phyloP scores from a whole-genome alignment of 2,888 invertebrate genomes.

The Acronicta aceris region DNA sequence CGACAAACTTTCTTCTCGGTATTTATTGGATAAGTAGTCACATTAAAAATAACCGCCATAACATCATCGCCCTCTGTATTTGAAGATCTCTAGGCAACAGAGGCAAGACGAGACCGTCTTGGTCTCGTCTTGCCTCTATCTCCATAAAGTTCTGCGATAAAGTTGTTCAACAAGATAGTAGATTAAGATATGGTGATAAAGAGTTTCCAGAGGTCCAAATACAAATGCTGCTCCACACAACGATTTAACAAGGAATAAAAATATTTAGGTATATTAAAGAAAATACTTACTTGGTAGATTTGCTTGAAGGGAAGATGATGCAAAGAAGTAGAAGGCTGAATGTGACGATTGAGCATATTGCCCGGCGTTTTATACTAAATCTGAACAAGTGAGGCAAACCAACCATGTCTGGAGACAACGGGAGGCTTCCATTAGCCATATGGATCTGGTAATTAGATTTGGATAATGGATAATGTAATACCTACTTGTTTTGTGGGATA shows the following conservation, averaged over 20 bases:
- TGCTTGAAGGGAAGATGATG: conserved; percentile 52
- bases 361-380: conserved; percentile 73
- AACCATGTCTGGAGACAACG: conserved; percentile 70
- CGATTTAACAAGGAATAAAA: neutral
- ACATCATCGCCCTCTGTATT: too few relatives aligned
- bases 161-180: too few relatives aligned
- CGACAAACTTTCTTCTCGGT: too few relatives aligned
- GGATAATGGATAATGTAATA: conserved; percentile 17
- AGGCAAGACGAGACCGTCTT: too few relatives aligned
- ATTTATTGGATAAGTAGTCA: too few relatives aligned
- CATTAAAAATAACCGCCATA: too few relatives aligned
- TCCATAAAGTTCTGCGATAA: too few relatives aligned
- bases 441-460: conserved; percentile 66
- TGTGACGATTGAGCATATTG: conserved; percentile 60
- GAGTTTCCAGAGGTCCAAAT: too few relatives aligned
- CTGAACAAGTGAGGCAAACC: conserved; percentile 62
- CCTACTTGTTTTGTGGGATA: neutral
- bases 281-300: conserved; percentile 62
- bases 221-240: neutral
- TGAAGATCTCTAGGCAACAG: too few relatives aligned
- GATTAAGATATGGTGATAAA: too few relatives aligned
- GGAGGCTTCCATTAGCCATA: conserved; percentile 71
- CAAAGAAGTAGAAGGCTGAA: conserved; percentile 54
- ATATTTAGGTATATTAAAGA: neutral
- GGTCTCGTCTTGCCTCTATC: too few relatives aligned